A percentile compares a stretch with the other conserved stretches of the same genome.
phyloP scores from a whole-genome alignment of 2,113 vertebrate species.

The Cichladusa arquata region DNA sequence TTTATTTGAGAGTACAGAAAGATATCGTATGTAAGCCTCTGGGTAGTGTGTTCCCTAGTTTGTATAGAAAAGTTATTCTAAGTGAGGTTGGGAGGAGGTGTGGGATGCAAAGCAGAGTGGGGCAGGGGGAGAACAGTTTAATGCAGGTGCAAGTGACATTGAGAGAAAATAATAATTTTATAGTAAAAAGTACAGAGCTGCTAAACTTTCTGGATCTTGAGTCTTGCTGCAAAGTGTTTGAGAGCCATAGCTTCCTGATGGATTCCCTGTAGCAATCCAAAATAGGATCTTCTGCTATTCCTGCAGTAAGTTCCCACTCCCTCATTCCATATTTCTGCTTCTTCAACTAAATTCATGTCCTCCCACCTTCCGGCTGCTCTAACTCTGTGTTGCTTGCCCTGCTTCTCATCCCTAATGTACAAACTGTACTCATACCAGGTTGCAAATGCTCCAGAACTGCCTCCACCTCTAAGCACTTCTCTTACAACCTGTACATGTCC shows the following conservation, averaged over 20 bases:
- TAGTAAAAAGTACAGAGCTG: neutral
- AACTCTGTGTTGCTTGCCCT: neutral
- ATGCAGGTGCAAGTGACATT: neutral
- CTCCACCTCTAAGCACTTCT: neutral
- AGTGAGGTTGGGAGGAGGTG: neutral
- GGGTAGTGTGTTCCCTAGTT: neutral
- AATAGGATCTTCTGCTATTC: neutral
- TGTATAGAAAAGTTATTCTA: neutral
- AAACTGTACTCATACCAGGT: neutral
- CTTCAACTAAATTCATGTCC: neutral
- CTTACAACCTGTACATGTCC: neutral
- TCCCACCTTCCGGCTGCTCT: conserved; percentile 40
- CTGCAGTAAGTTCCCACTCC: neutral
- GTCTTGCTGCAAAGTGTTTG: neutral
- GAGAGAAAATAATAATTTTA: neutral
- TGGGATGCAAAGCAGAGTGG: neutral
- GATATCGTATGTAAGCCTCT: neutral
- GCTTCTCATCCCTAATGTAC: neutral
- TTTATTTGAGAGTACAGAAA: neutral
- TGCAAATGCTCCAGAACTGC: neutral
- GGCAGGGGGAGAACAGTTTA: neutral
- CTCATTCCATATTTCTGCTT: neutral
- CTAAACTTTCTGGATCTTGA: neutral
- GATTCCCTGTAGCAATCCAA: neutral
- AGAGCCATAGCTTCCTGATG: neutral